Conservation (phyloP, 2,797 vertebrate genomes). For the Bradypodion pumilum region DNA sequence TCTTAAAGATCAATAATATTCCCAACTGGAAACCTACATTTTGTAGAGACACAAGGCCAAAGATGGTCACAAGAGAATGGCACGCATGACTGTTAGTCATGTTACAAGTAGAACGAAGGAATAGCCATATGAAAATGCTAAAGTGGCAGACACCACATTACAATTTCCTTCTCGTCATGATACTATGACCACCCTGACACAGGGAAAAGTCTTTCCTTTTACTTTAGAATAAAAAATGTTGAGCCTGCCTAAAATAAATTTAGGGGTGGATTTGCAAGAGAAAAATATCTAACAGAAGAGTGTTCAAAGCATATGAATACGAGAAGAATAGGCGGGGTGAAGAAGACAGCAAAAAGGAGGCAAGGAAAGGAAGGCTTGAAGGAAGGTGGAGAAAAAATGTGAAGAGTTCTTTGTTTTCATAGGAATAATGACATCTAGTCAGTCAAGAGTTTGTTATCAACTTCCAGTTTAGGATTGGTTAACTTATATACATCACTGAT, state of each 20-base stretch:
- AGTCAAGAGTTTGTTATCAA: not conserved
- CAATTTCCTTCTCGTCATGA: not conserved
- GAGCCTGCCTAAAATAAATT: not conserved
- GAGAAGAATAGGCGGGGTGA: not conserved
- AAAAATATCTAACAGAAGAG: not conserved
- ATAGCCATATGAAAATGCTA: not conserved
- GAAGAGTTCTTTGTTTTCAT: not conserved
- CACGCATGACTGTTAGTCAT: not conserved
- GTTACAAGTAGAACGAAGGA: not conserved
- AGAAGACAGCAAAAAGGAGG: not conserved
- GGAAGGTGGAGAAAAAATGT: not conserved
- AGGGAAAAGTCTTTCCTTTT: not conserved
- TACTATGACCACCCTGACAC: not conserved
- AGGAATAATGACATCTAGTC: not conserved
- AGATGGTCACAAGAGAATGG: not conserved
- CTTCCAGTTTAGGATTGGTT: not conserved
- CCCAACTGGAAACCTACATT: not conserved
- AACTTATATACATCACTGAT: not conserved
- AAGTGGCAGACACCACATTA: not conserved
- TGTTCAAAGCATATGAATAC: not conserved
- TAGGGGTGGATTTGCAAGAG: not conserved
- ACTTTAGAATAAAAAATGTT: not conserved
- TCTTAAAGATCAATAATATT: not conserved
- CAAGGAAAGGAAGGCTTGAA: not conserved
- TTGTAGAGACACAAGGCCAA: not conserved